Base-by-base conservation (phyloP, 2,797 vertebrate species). In the Staurois parvus region DNA sequence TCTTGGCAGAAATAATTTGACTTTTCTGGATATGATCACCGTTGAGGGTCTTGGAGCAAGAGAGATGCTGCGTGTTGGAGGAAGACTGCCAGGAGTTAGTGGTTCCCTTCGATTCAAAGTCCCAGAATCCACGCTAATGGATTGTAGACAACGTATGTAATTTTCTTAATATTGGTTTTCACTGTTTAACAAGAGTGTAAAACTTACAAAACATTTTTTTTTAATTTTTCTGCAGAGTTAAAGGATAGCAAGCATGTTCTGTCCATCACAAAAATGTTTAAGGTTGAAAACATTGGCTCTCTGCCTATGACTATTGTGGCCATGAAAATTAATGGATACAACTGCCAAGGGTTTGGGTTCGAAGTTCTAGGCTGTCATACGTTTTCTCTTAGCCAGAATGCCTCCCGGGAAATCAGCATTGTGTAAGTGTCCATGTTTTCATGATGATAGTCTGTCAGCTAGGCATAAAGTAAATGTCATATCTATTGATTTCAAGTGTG, bases 21-120 rank as follows among this genome's bases (percentile, higher is more conserved):
- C 97, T 0, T 92, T 99, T 89, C 94, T 99, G 5, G 98, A 99
- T 85, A 92, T 97, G 94, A 92, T 98, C 91, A 92, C n/a, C 0
- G 95, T 99, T 83, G 96, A 94, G 91, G 98, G 98, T 79, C 95
- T 97, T 28, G 98, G 98, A 80, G 97, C 98, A 10, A 96, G 95
- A 89, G 98, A 99, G 92, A 91, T 98, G 85, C 94, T 99, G 64
- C 96, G 95, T 89, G 94, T 99, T 0, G 98, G 98, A 0, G 98
- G 98, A 37, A 97, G 97, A 87, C 93, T 99, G 3, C 98, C 98
- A 0, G 98, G 98, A 0, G 88, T 95, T 0, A 96, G 96, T 76
- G 96, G 96, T 2, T 99, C 98, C 0, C 95, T 99, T 76, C 95
- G 98, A 74, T 99, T 99, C 89, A 99, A 99, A n/a, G 98, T 99